phyloP scores from a whole-genome alignment of 2,797 vertebrate genomes.

The Lepilemur septentrionalis region DNA sequence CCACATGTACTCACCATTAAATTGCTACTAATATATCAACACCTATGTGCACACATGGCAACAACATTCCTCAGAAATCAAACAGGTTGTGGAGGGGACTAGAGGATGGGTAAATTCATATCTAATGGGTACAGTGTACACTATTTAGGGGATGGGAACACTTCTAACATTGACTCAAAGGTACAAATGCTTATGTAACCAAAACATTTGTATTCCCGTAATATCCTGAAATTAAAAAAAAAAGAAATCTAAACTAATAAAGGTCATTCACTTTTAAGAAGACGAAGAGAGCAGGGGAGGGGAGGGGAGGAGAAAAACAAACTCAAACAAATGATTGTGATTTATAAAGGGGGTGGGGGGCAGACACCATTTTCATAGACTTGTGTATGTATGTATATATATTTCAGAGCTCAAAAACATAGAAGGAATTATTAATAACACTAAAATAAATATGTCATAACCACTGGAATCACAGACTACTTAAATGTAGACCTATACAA shows the following conservation, averaged over 20 bases:
- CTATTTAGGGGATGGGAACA: not conserved
- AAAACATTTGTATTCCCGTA: not conserved
- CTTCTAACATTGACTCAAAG: not conserved
- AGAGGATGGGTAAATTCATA: not conserved
- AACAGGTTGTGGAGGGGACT: not conserved
- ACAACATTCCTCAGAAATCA: not conserved
- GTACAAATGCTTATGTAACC: not conserved
- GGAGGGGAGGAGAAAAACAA: not conserved
- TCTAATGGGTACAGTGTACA: not conserved
- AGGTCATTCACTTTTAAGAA: not conserved
- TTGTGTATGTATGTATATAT: conserved; percentile 64
- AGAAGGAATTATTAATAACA: conserved; percentile 62
- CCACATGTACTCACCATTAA: not conserved
- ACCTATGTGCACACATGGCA: not conserved
- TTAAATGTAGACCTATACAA: not conserved
- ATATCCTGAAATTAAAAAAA: not conserved
- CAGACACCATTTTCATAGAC: not conserved
- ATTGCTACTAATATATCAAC: too few relatives aligned
- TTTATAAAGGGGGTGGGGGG: conserved; percentile 36
- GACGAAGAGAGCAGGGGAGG: not conserved
- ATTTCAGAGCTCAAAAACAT: conserved; percentile 57
- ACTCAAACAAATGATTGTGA: conserved; percentile 67
- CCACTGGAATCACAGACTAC: not conserved
- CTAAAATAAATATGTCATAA: conserved; percentile 53
- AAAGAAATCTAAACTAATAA: conserved; percentile 76